phyloP scores from a whole-genome alignment of 2,797 vertebrate genomes.

The Anguilla obscura region DNA sequence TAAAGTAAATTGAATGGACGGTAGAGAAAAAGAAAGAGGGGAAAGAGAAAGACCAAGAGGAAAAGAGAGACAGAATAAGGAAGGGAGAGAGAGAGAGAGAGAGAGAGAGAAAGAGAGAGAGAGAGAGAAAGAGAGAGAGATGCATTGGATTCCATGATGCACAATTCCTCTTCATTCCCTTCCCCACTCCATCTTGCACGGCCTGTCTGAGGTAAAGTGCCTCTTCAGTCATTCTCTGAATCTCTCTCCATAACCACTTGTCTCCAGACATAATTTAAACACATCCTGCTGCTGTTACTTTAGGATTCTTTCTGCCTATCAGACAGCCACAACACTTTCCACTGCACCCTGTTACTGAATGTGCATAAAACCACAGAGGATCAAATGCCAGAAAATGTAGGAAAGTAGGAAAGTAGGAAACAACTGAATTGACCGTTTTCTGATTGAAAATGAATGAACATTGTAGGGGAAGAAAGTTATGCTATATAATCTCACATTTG shows the following conservation, averaged over 20 bases:
- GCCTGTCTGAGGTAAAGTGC: not conserved
- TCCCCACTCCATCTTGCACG: constrained; percentile 4
- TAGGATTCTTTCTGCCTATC: constrained; percentile 26
- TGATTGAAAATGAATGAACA: not conserved
- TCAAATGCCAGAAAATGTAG: not conserved
- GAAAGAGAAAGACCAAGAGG: not conserved
- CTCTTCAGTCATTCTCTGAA: constrained; percentile 12
- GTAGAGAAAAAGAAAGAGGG: not conserved
- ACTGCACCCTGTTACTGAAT: not conserved
- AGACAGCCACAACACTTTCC: not conserved
- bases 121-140: constrained; percentile 22
- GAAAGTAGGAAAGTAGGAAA: no score
- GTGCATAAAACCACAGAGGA: not conserved
- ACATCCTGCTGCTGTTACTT: constrained; percentile 34
- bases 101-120: not conserved
- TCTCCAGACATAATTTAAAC: not conserved
- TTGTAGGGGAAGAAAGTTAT: not conserved
- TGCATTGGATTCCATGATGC: constrained; percentile 10
- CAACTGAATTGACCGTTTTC: not conserved
- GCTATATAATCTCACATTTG: not conserved
- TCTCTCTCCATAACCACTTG: constrained; percentile 3
- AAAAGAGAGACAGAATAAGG: not conserved
- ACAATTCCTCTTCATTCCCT: not conserved
- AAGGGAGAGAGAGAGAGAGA: constrained; percentile 15
- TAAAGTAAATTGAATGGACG: not conserved